Conservation (phyloP, 2,888 invertebrate species). For the Neria commutata region DNA sequence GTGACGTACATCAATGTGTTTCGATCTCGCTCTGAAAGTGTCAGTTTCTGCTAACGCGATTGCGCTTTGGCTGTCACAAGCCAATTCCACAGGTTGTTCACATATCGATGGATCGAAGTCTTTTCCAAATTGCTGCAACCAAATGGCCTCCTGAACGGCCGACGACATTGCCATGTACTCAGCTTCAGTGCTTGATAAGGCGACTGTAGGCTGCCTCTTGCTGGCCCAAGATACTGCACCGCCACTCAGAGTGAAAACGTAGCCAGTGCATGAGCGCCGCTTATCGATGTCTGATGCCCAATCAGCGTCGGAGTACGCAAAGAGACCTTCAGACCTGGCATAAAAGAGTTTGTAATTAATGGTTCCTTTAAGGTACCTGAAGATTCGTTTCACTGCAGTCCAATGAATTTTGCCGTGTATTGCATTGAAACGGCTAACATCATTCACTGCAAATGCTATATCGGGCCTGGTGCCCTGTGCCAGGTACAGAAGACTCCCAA, state of each 20-base stretch:
- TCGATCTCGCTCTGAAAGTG: slow-evolving; percentile 13
- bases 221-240: background rate
- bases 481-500: slow-evolving; percentile 29
- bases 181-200: background rate
- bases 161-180: slow-evolving; percentile 4
- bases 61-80: slow-evolving; percentile 15
- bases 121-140: slow-evolving; percentile 7
- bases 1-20: slow-evolving; percentile 67
- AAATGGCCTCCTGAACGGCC: slow-evolving; percentile 7
- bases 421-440: slow-evolving; percentile 28
- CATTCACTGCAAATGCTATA: slow-evolving; percentile 32
- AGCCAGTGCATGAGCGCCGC: slow-evolving; percentile 6
- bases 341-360: slow-evolving; percentile 7
- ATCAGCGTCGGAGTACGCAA: slow-evolving; percentile 24
- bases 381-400: slow-evolving; percentile 25
- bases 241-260: background rate
- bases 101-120: background rate
- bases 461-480: slow-evolving; percentile 27
- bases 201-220: background rate
- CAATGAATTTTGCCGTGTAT: slow-evolving; percentile 17
- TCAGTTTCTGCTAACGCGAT: slow-evolving; percentile 15
- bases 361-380: slow-evolving; percentile 20
- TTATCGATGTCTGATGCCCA: slow-evolving; percentile 19
- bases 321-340: background rate
- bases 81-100: slow-evolving; percentile 6